phyloP scores from a whole-genome alignment of 1,140 invertebrate species.

The Atta texana region DNA sequence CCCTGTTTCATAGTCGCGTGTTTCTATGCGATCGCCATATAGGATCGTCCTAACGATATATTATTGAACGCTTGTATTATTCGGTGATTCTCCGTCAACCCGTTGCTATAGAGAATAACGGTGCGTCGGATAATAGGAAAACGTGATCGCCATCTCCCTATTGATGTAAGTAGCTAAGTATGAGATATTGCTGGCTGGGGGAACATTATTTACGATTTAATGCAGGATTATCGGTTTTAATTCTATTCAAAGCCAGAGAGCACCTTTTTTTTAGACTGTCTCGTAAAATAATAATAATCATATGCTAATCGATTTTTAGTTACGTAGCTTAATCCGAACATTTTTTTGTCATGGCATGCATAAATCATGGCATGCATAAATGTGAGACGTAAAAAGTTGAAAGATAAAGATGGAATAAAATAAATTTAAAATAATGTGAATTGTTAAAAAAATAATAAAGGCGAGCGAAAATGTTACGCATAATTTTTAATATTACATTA shows the following conservation, averaged over 20 bases:
- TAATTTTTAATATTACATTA: slow-evolving; percentile 15
- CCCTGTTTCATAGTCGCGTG: neutral
- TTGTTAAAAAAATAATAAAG: neutral
- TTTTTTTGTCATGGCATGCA: too few relatives aligned
- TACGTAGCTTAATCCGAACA: neutral
- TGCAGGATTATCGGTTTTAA: neutral
- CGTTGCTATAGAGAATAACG: slow-evolving; percentile 30
- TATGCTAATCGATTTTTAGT: neutral
- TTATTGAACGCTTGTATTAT: slow-evolving; percentile 49
- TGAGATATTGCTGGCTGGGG: neutral
- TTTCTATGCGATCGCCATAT: neutral
- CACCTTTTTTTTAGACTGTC: neutral
- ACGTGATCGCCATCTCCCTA: slow-evolving; percentile 17
- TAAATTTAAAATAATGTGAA: neutral
- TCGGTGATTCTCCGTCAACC: neutral
- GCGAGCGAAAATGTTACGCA: neutral
- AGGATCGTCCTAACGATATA: slow-evolving; percentile 33
- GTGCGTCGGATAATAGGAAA: slow-evolving; percentile 1
- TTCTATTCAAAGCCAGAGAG: neutral
- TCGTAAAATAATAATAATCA: slow-evolving; percentile 15
- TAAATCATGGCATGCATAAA: neutral
- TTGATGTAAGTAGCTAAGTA: neutral
- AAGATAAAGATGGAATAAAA: neutral
- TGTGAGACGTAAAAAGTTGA: neutral
- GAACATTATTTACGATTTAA: slow-evolving; percentile 19